A percentile compares a stretch with the other conserved stretches of the same genome.
phyloP scores from a whole-genome alignment of 1,140 invertebrate species.

The Chrysopa pallens region DNA sequence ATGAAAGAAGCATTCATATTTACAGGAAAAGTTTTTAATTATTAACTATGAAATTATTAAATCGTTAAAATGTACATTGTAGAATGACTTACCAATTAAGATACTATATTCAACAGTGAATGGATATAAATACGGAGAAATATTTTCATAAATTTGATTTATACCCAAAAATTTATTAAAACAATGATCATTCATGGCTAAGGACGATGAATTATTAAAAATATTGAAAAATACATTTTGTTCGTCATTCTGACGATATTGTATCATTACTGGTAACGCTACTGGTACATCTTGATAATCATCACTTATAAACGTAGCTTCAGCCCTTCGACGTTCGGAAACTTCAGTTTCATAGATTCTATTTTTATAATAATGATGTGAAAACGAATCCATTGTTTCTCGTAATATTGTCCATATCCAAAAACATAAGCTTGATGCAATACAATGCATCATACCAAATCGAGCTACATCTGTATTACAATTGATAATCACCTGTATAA shows the following conservation, averaged over 20 bases:
- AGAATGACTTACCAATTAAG: slow-evolving; percentile 40
- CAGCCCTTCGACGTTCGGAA: background rate
- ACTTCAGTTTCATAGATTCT: slow-evolving; percentile 5
- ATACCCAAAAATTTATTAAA: slow-evolving; percentile 17
- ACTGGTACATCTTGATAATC: slow-evolving; percentile 5
- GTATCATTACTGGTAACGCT: slow-evolving; percentile 14
- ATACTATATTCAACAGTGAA: slow-evolving; percentile 60
- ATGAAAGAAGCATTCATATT: no score
- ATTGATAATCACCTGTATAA: slow-evolving; percentile 41
- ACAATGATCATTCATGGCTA: slow-evolving; percentile 8
- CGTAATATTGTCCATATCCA: slow-evolving; percentile 54
- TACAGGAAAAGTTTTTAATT: no score
- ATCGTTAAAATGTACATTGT: no score
- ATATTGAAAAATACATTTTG: slow-evolving; percentile 7
- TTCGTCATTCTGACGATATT: slow-evolving; percentile 10
- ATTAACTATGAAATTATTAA: no score
- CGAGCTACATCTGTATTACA: slow-evolving; percentile 34
- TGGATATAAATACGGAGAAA: slow-evolving; percentile 51
- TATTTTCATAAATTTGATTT: slow-evolving; percentile 31
- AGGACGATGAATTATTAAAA: slow-evolving; percentile 6
- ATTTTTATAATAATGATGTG: slow-evolving; percentile 1
- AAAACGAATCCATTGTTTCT: slow-evolving; percentile 40
- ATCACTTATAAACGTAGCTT: background rate
- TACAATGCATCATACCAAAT: slow-evolving; percentile 55
- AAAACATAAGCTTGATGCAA: slow-evolving; percentile 49